These are phyloP conservation scores for Platorchestia sp. DNA, from an alignment of 1,140 invertebrate species.

Conservation along the genomic window DNA sequence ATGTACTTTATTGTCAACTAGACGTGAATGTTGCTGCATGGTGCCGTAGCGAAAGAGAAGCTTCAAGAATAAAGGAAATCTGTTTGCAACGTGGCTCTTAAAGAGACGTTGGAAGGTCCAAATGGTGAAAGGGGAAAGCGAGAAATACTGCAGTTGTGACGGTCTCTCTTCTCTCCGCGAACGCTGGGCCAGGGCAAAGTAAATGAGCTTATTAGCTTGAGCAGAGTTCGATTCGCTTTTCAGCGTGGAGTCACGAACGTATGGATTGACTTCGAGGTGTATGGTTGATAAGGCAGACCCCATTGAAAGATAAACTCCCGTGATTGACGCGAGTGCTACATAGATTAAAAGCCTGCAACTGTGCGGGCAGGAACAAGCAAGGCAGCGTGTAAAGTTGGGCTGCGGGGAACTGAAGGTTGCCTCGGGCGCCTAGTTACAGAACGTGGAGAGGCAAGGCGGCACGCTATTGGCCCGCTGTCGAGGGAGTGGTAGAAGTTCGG, in stretches of 20 bases:
- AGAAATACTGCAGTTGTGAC: slow-evolving; percentile 7
- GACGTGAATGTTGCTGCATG: background rate
- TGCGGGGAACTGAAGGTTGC: background rate
- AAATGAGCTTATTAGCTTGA: background rate
- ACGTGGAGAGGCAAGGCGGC: background rate
- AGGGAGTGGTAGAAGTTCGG: background rate
- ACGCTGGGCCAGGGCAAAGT: background rate
- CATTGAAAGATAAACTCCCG: background rate
- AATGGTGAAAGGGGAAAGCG: slow-evolving; percentile 6
- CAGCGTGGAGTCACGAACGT: background rate
- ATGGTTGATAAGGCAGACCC: background rate
- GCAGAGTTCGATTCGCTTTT: background rate
- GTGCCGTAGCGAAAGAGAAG: background rate
- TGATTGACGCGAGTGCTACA: background rate
- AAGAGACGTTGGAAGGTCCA: background rate
- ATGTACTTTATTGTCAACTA: background rate
- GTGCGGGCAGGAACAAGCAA: background rate
- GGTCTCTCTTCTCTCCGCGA: background rate
- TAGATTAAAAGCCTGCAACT: background rate
- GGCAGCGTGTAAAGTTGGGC: background rate
- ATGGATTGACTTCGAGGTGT: background rate
- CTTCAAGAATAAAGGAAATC: background rate
- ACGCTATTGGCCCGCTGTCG: background rate
- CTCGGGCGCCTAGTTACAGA: background rate
- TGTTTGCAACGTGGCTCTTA: background rate